These are phyloP conservation scores for Thunnus maccoyii DNA, from an alignment of 2,113 vertebrate genomes.

Conservation along the genomic window DNA sequence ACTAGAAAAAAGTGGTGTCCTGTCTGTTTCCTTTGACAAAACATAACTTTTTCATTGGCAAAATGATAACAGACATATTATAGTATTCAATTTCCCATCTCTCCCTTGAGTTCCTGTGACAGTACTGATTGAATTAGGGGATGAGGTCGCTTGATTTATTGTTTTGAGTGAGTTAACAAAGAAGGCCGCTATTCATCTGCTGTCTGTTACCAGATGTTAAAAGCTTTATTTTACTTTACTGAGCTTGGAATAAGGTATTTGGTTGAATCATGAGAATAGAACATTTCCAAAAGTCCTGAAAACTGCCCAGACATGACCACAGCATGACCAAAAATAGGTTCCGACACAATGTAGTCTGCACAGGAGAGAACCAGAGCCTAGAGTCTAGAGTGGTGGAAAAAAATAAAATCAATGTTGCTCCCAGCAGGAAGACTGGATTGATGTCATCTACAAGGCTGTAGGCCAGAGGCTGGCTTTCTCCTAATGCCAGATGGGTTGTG, in stretches of 20 bases:
- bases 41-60: too few relatives aligned
- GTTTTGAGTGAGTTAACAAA: too few relatives aligned
- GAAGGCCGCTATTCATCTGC: too few relatives aligned
- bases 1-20: too few relatives aligned
- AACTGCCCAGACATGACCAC: background rate
- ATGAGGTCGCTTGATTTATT: background rate
- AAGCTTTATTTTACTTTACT: background rate
- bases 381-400: background rate
- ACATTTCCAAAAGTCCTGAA: conserved; percentile 1
- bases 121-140: background rate
- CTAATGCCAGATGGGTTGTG: conserved; percentile 32
- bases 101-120: too few relatives aligned
- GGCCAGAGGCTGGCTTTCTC: background rate
- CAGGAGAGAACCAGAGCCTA: background rate
- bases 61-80: too few relatives aligned
- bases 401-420: background rate
- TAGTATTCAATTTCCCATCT: too few relatives aligned
- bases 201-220: too few relatives aligned
- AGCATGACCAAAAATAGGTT: background rate
- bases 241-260: background rate
- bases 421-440: conserved; percentile 15
- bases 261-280: background rate
- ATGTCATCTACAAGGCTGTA: conserved; percentile 40
- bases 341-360: background rate
- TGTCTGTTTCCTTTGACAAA: too few relatives aligned